These are phyloP conservation scores for Pluvianellus socialis DNA, from an alignment of 2,113 vertebrate genomes.

Conservation along the genomic window DNA sequence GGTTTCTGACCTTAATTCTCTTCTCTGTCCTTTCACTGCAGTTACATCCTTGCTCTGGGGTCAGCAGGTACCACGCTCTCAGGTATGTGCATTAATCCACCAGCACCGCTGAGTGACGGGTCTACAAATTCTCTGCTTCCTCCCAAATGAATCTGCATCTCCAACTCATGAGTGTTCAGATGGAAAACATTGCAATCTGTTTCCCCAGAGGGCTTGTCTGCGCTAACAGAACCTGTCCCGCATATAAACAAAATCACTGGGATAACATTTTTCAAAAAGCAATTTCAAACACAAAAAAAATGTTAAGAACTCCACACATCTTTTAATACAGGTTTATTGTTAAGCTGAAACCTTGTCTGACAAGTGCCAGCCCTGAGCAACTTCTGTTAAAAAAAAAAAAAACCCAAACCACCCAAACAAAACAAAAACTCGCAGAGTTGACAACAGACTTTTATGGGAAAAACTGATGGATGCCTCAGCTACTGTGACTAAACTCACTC, in stretches of 20 bases:
- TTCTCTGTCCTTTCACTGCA: neutral
- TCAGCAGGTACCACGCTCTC: neutral
- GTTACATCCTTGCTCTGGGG: neutral
- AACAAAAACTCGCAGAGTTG: neutral
- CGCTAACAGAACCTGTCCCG: neutral
- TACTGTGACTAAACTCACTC: neutral
- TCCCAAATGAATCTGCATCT: neutral
- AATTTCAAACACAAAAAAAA: neutral
- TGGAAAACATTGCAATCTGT: neutral
- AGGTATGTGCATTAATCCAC: neutral
- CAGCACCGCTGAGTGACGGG: rapidly evolving
- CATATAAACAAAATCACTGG: neutral
- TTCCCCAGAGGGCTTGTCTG: neutral
- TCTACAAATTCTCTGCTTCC: neutral
- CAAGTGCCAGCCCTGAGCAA: neutral
- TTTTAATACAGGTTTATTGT: neutral
- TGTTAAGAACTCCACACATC: neutral
- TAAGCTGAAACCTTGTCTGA: neutral
- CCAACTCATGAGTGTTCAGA: neutral
- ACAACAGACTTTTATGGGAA: neutral
- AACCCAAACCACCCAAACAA: neutral
- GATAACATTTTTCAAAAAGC: neutral
- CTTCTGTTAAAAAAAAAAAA: neutral
- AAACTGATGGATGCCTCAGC: neutral
- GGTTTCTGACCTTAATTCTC: neutral